Percentiles rank a stretch among this genome's conserved stretches.
Conservation (phyloP, 2,797 vertebrate genomes). For the Macroramphosus scolopax region DNA sequence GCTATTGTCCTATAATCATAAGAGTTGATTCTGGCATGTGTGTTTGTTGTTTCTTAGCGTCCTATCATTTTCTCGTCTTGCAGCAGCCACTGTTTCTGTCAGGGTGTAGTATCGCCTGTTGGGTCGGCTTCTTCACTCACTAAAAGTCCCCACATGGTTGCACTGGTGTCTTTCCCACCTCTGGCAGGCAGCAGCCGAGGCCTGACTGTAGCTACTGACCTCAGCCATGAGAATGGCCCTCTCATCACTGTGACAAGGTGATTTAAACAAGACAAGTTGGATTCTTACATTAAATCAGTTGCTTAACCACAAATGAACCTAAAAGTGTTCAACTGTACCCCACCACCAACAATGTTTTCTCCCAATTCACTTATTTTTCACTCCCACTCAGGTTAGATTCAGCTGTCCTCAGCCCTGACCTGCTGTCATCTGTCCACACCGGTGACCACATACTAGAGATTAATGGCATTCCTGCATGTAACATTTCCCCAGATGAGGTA, state of each 20-base stretch:
- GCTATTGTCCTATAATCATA: no score
- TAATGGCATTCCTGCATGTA: constrained; percentile 88
- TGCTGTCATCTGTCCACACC: constrained; percentile 87
- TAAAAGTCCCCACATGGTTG: constrained; percentile 88
- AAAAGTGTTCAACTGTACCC: no score
- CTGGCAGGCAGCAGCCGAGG: constrained; percentile 78
- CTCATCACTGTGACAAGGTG: constrained; percentile 85
- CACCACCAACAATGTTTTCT: no score
- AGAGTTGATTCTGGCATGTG: neutral
- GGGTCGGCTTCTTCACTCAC: constrained; percentile 75
- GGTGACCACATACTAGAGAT: constrained; percentile 93
- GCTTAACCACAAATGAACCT: no score
- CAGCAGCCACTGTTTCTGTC: constrained; percentile 90
- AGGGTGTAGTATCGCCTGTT: constrained; percentile 78
- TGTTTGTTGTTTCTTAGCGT: neutral
- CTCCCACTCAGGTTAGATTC: constrained; percentile 81
- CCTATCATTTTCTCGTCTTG: constrained; percentile 12
- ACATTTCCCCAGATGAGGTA: constrained; percentile 89
- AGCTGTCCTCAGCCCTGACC: constrained; percentile 80
- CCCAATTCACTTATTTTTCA: constrained; percentile 3
- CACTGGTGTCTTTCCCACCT: constrained; percentile 90
- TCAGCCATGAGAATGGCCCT: constrained; percentile 48
- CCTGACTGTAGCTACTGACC: constrained; percentile 83
- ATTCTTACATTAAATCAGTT: neutral
- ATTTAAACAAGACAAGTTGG: constrained; percentile 20